Evolutionary conservation across 2,888 invertebrate genomes (phyloP).

Genomic region (Mythimna albipuncta): DNA sequence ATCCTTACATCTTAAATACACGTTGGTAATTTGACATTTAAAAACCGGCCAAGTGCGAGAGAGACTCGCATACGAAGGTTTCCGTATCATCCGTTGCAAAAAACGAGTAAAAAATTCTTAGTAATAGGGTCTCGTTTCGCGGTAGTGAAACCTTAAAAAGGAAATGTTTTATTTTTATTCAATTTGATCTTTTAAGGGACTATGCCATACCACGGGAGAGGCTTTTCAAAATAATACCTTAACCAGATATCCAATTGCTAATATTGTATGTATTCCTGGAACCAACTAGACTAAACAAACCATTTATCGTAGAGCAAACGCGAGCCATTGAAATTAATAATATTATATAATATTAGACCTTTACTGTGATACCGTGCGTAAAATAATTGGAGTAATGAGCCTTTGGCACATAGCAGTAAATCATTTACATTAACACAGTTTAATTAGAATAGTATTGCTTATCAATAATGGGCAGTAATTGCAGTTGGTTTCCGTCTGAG

Average conservation of each 20-base stretch:
- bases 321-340: slow-evolving; percentile 32
- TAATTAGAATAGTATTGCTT: slow-evolving; percentile 75
- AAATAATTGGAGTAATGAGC: slow-evolving; percentile 22
- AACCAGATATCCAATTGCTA: not conserved
- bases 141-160: too few species aligned
- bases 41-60: too few species aligned
- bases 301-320: not conserved
- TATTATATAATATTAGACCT: slow-evolving; percentile 6
- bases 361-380: slow-evolving; percentile 16
- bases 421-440: slow-evolving; percentile 70
- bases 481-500: slow-evolving; percentile 66
- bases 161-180: too few species aligned
- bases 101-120: too few species aligned
- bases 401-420: slow-evolving; percentile 60
- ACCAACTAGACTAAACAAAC: not conserved
- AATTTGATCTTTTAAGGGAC: too few species aligned
- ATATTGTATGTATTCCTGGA: not conserved
- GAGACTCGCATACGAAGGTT: too few species aligned
- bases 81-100: too few species aligned
- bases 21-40: too few species aligned
- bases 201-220: too few species aligned
- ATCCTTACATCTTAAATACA: too few species aligned
- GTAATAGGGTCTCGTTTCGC: too few species aligned
- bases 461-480: slow-evolving; percentile 80
- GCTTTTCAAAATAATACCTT: not conserved